Conservation (phyloP, 2,888 invertebrate genomes). For the Entomobrya multifasciata region DNA sequence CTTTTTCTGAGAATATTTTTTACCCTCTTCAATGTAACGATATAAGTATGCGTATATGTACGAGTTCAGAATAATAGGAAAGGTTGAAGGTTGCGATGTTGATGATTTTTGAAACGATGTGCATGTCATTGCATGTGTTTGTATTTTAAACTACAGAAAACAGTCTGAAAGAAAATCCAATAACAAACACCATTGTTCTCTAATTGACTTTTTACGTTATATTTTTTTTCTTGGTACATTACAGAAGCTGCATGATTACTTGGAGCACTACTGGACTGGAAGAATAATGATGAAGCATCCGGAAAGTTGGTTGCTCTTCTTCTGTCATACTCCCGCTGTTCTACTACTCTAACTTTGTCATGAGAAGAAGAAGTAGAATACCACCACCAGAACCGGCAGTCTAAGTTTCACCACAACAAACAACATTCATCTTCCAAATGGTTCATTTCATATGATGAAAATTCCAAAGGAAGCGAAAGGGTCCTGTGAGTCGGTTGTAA, state of each 20-base stretch:
- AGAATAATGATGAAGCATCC: slow-evolving; percentile 63
- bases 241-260: slow-evolving; percentile 5
- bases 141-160: slow-evolving; percentile 1
- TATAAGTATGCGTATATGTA: not conserved
- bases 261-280: slow-evolving; percentile 32
- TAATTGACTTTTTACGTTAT: slow-evolving; percentile 49
- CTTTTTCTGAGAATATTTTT: not conserved
- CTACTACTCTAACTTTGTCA: not conserved
- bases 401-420: slow-evolving; percentile 4
- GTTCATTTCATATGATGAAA: slow-evolving; percentile 65
- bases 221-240: slow-evolving; percentile 1
- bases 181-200: slow-evolving; percentile 58
- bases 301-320: slow-evolving; percentile 55
- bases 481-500: slow-evolving; percentile 21
- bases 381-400: slow-evolving; percentile 12
- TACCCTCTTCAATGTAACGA: not conserved
- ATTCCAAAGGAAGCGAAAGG: slow-evolving; percentile 61
- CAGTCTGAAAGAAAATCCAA: slow-evolving; percentile 29
- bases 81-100: slow-evolving; percentile 31
- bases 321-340: slow-evolving; percentile 8
- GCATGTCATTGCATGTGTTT: slow-evolving; percentile 12
- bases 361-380: slow-evolving; percentile 7
- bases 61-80: not conserved
- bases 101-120: slow-evolving; percentile 9
- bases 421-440: slow-evolving; percentile 70